Conservation (phyloP, 1,140 invertebrate genomes). For the Meteorus sp. region DNA sequence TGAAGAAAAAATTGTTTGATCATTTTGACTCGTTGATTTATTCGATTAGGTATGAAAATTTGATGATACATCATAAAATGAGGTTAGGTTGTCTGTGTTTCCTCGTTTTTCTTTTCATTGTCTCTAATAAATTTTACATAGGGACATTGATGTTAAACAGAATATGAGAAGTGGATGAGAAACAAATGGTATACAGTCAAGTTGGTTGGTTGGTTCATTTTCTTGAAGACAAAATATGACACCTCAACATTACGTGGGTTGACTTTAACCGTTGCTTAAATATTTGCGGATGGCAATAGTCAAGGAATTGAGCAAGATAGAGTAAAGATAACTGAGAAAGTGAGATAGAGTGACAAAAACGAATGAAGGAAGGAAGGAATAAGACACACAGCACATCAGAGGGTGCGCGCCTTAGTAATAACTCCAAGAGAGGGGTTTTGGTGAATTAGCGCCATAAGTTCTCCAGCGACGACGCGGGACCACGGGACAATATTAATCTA, state of each 20-base stretch:
- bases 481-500: constrained; percentile 27
- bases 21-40: too few relatives aligned
- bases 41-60: too few relatives aligned
- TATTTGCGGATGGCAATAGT: constrained; percentile 23
- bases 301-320: not conserved
- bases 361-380: not conserved
- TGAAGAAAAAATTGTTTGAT: too few relatives aligned
- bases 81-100: too few relatives aligned
- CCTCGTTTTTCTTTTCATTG: too few relatives aligned
- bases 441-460: constrained; percentile 29
- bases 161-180: too few relatives aligned
- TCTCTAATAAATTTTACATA: too few relatives aligned
- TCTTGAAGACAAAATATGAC: constrained; percentile 3
- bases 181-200: too few relatives aligned
- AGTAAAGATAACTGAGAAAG: not conserved
- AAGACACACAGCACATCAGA: constrained; percentile 14
- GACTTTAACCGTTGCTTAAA: constrained; percentile 28
- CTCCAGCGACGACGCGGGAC: constrained; percentile 21
- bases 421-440: constrained; percentile 17
- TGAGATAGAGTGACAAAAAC: constrained; percentile 4
- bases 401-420: constrained; percentile 24
- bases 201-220: constrained; percentile 10
- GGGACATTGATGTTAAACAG: too few relatives aligned
- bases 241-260: constrained; percentile 13
- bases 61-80: too few relatives aligned